Evolutionary conservation across 2,888 invertebrate genomes (phyloP).

Genomic region (Aethes cnicana): DNA sequence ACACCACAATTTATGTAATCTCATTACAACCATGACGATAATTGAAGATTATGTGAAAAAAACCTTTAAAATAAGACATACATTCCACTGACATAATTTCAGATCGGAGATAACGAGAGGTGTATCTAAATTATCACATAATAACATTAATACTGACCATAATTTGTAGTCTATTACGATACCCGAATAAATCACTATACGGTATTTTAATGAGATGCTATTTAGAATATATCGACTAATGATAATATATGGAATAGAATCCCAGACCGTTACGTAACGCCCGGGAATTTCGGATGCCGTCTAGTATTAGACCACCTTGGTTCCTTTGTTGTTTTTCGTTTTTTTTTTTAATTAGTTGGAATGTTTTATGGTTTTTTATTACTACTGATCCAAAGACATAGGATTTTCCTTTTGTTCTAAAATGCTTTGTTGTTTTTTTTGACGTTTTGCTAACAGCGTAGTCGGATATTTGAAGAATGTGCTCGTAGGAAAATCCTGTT

Average conservation of each 20-base stretch:
- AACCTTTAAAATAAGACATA: conserved; percentile 11
- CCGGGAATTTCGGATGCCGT: not conserved
- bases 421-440: not conserved
- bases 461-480: no score
- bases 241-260: conserved; percentile 42
- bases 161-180: conserved; percentile 39
- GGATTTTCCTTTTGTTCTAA: not conserved
- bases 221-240: conserved; percentile 46
- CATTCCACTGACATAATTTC: conserved; percentile 11
- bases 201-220: conserved; percentile 47
- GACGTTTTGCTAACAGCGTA: no score
- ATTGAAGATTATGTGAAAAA: conserved; percentile 13
- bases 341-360: conserved; percentile 22
- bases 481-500: no score
- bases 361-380: conserved; percentile 5
- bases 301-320: conserved; percentile 24
- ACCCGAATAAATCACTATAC: conserved; percentile 42
- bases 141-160: conserved; percentile 34
- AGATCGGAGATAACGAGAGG: conserved; percentile 11
- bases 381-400: no score
- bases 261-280: conserved; percentile 25
- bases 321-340: conserved; percentile 16
- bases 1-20: conserved; percentile 24
- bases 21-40: conserved; percentile 17
- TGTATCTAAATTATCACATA: conserved; percentile 35